These are phyloP conservation scores for Dreissena rostriformis DNA, from an alignment of 1,140 invertebrate genomes.

Conservation along the genomic window DNA sequence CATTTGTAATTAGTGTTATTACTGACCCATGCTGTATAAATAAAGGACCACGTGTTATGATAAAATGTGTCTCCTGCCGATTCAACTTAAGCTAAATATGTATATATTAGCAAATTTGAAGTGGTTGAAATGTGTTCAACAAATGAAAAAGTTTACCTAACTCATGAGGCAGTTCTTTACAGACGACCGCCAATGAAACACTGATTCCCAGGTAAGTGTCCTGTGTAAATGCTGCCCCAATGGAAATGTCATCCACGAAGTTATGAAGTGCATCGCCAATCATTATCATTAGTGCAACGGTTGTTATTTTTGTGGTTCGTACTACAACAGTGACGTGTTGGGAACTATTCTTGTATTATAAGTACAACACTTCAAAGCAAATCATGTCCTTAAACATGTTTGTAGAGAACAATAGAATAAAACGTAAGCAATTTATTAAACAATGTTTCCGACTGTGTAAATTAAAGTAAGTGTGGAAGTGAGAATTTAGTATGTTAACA, in stretches of 20 bases:
- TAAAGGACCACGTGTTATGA: too few species aligned
- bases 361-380: too few species aligned
- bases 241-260: slow-evolving; percentile 96
- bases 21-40: too few species aligned
- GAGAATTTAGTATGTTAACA: too few species aligned
- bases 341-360: neutral
- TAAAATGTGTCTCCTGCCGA: too few species aligned
- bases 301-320: slow-evolving; percentile 71
- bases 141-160: slow-evolving; percentile 81
- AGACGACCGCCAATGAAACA: slow-evolving; percentile 86
- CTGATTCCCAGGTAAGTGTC: slow-evolving; percentile 85
- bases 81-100: too few species aligned
- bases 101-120: too few species aligned
- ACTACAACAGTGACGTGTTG: neutral
- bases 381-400: neutral
- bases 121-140: too few species aligned
- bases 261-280: slow-evolving; percentile 97
- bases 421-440: too few species aligned
- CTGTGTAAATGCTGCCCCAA: slow-evolving; percentile 88
- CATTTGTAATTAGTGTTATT: too few species aligned
- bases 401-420: neutral
- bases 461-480: too few species aligned
- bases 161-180: slow-evolving; percentile 89
- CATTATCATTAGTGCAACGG: slow-evolving; percentile 97
- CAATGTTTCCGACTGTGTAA: too few species aligned